These are phyloP conservation scores for Keiferia lycopersicella DNA, from an alignment of 2,888 invertebrate species.

Conservation along the genomic window DNA sequence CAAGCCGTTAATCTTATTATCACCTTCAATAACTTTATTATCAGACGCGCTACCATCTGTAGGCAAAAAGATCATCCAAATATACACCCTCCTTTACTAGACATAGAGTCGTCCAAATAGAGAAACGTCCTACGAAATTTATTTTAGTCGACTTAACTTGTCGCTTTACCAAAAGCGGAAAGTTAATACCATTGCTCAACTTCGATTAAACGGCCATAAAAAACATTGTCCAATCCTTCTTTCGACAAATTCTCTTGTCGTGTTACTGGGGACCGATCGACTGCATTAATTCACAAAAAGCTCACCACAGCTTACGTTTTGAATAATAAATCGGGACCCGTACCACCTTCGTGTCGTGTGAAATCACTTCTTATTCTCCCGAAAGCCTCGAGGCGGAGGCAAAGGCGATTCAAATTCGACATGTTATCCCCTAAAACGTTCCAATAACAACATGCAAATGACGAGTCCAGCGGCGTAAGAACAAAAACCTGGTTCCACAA, in stretches of 20 bases:
- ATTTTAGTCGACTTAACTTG: constrained; percentile 73
- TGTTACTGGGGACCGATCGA: constrained; percentile 27
- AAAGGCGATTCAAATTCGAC: constrained; percentile 69
- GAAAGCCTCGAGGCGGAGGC: constrained; percentile 54
- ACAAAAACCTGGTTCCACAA: constrained; percentile 61
- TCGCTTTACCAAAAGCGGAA: constrained; percentile 64
- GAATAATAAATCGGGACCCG: constrained; percentile 46
- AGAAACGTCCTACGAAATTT: constrained; percentile 72
- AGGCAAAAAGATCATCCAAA: constrained; percentile 52
- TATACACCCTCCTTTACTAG: constrained; percentile 47
- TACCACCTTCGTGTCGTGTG: constrained; percentile 50
- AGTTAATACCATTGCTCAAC: constrained; percentile 64
- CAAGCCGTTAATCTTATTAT: constrained; percentile 79
- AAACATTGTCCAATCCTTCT: constrained; percentile 49
- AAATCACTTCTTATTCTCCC: constrained; percentile 66
- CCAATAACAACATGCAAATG: constrained; percentile 76
- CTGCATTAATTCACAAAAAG: constrained; percentile 33
- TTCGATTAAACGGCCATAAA: constrained; percentile 60
- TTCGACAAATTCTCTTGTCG: constrained; percentile 38
- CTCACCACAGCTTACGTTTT: constrained; percentile 46
- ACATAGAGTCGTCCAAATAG: constrained; percentile 48
- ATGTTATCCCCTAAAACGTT: constrained; percentile 69
- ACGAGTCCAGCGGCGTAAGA: constrained; percentile 59
- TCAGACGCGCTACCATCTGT: constrained; percentile 64
- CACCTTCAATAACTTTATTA: constrained; percentile 81